Evolutionary conservation across 2,113 vertebrate genomes (phyloP), one percentile per base, ranked within the genome.

Genomic region (Salvelinus alpinus): DNA sequence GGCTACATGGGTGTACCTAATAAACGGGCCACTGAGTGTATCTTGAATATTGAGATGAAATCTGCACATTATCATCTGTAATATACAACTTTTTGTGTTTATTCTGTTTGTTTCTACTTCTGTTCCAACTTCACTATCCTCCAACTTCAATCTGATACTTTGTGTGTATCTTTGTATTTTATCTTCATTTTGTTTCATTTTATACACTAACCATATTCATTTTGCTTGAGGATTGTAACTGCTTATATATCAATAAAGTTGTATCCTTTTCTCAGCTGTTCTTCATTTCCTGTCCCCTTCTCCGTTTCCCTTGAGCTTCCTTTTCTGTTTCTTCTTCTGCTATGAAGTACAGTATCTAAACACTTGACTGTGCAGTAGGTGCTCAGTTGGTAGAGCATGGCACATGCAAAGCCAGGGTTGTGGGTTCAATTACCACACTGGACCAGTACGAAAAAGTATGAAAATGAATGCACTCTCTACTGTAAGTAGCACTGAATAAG

Each of bases 171-270:
- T 57, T 29, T 64, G 44, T 68, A 29, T 54, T 81, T 22, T 8
- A 62, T 22, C 59, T 62, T 62, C 51, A 62, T 62, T 65, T 25
- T 76, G 64, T 78, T 78, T 76, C 11, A 29, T 75, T 34, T 72
- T 29, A 24, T 68, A 25, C 38, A 68, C 60, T 54, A 27, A 47
- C 54, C 74, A 93, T 24, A 34, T 54, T 13, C 29, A n/a, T 22
- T 62, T 62, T 20, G 8, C n/a, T 13, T 76, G 38, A 71, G 90
- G 91, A 44, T 64, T 2, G 11, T 69, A 47, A 67, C 71, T 54
- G 72, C 47, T 31, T 64, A 44, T 64, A 29, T 48, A 48, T 81
- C 75, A 93, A 91, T 92, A 94, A 92, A 91, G 51, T 64, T 2
- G 11, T 65, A 38, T 20, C 59, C 24, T 7, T 73, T 74, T 74